Evolutionary conservation across 1,140 invertebrate genomes (phyloP), one percentile per base, ranked within the genome.

Genomic region (Diprion similis): DNA sequence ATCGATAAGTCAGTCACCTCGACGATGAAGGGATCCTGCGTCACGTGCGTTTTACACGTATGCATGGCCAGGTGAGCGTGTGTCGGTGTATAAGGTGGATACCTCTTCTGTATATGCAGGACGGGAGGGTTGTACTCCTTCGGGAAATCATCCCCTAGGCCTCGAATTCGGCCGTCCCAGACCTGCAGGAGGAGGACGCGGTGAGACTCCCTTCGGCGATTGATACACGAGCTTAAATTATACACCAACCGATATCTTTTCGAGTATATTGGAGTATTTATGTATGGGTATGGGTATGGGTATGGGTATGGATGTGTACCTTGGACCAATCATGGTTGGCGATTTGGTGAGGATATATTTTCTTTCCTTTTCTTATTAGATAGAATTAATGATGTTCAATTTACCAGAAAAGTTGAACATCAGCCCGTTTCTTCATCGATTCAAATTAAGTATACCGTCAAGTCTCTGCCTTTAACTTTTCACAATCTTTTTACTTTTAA

Each of bases 71-170:
- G 11, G 51, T 59, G 51, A 15, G n/a, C 51, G 51, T 59, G 11
- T 59, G 3, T 59, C 51, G 51, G 6, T 59, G 0, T 8, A 8
- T 59, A 59, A 17, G 8, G 51, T 17, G 9, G n/a, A 4, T 9
- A 59, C 51, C 51, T 8, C 51, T 4, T 59, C 11, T 13, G n/a
- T 13, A 1, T 59, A 59, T 59, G 51, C n/a, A n/a, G n/a, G 11
- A 37, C n/a, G n/a, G 51, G 11, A 4, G 51, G 51, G 51, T 67
- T 65, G 67, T 72, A 74, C 48, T 77, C 80, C 75, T 70, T 59
- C 79, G 81, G 81, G 81, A 82, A 82, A 82, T 81, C 80, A 82
- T 80, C 78, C 80, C 80, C 73, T 71, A 80, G 78, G 79, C 73
- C 78, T 46, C 11, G 65, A 80, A 79, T 71, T 74, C 48, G 67